phyloP scores from a whole-genome alignment of 2,113 vertebrate genomes.

The Coregonus clupeaformis region DNA sequence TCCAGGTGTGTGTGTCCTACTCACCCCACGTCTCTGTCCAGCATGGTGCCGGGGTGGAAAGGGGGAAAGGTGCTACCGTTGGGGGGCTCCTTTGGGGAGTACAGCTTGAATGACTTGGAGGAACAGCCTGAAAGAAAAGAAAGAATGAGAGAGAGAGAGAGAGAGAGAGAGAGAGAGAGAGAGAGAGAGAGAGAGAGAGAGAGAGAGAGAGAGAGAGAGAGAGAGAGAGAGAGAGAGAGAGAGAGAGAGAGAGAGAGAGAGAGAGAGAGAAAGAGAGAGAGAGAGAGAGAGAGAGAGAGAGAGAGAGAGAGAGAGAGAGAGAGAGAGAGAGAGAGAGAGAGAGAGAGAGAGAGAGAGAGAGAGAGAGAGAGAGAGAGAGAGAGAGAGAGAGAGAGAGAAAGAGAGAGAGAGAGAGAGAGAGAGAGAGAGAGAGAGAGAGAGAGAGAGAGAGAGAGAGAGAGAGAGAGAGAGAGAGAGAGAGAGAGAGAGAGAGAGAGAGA shows the following conservation, averaged over 20 bases:
- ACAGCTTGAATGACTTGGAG: conserved; percentile 99
- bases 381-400: no score
- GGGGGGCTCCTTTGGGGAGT: conserved; percentile 99
- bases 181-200: no score
- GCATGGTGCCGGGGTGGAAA: conserved; percentile 98
- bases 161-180: no score
- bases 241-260: no score
- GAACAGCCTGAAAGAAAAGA: conserved; percentile 85
- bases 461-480: background rate
- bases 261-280: no score
- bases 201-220: no score
- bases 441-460: conserved; percentile 17
- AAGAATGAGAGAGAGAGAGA: background rate
- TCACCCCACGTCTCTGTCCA: conserved; percentile 97
- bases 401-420: no score
- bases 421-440: no score
- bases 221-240: no score
- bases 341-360: no score
- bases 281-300: conserved; percentile 1
- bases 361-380: no score
- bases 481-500: no score
- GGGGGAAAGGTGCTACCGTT: conserved; percentile 99
- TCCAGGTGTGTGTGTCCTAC: conserved; percentile 35
- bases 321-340: background rate
- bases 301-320: background rate